Evolutionary conservation across 1,140 invertebrate genomes (phyloP), one percentile per base, ranked within the genome.

Genomic region (Papilio aristodemus): DNA sequence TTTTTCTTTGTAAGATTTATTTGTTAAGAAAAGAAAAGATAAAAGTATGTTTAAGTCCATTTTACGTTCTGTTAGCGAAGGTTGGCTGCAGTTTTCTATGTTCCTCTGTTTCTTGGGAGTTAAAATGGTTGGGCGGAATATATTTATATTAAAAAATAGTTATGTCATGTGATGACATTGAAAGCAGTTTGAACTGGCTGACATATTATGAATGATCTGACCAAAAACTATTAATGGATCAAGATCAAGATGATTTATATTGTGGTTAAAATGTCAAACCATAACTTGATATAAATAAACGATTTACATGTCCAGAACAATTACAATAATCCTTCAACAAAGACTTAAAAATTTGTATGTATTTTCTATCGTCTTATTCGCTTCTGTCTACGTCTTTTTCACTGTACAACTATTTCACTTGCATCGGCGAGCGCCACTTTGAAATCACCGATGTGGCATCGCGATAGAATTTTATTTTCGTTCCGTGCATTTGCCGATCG

Each of bases 401-500:
- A 39, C 10, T 39, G 10, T 39, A 39, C 10, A 39, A 39, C 1
- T n/a, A 13, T 39, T 39, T 39, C 38, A 39, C 4, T 39, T 10
- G 38, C 38, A 22, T 19, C 19, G 43, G 14, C 27, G 13, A 58
- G 13, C 27, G 27, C 13, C 57, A 36, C 27, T 27, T 57, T 36
- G 13, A 58, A 58, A 36, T 58, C 25, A 8, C 13, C 22, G 57
- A 58, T 58, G 57, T 58, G 11, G 27, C 22, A 9, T 5, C 14
- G 59, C 27, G 32, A 37, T 62, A 62, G 59, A 14, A 62, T 39
- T 62, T 39, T 62, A 62, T 62, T 72, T 68, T 41, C 22, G 19
- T 67, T 60, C 39, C 46, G 57, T 46, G 46, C 72, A 72, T 67
- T 66, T 38, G 54, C 54, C 17, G 70, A 67, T 69, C 58, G 67